A percentile compares a stretch with the other conserved stretches of the same genome.
Evolutionary conservation across 1,140 invertebrate genomes (phyloP).

Genomic region (Nebria ingens): DNA sequence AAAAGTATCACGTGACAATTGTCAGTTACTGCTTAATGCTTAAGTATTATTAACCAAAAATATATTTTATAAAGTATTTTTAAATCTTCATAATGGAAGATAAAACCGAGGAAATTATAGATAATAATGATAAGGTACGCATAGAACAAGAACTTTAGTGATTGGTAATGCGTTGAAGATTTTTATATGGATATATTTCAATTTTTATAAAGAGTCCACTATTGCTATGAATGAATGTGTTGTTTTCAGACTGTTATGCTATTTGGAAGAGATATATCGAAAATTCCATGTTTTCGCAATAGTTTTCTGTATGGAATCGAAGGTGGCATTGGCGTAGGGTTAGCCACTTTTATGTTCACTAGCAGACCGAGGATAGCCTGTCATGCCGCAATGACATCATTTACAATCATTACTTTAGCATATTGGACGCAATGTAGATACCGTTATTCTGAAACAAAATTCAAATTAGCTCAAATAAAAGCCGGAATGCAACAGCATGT

Average conservation of each 20-base stretch:
- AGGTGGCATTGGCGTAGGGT: constrained; percentile 41
- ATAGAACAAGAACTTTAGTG: not conserved
- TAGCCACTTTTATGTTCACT: constrained; percentile 47
- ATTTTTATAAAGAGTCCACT: too few species aligned
- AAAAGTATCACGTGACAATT: too few species aligned
- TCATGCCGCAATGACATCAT: constrained; percentile 41
- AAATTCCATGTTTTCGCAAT: constrained; percentile 53
- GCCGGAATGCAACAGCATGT: constrained; percentile 31
- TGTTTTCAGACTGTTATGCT: constrained; percentile 34
- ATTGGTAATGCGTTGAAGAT: too few species aligned
- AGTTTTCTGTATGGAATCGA: constrained; percentile 50
- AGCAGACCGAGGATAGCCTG: constrained; percentile 39
- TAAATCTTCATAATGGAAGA: too few species aligned
- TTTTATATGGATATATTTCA: too few species aligned
- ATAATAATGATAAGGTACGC: not conserved
- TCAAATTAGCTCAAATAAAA: constrained; percentile 34
- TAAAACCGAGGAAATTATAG: not conserved
- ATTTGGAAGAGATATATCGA: constrained; percentile 47
- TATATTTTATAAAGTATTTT: too few species aligned
- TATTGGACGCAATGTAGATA: constrained; percentile 46
- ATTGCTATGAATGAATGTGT: constrained; percentile 4
- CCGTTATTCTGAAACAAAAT: constrained; percentile 36
- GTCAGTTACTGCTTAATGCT: too few species aligned
- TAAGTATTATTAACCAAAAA: too few species aligned
- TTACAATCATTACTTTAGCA: constrained; percentile 38